Evolutionary conservation across 2,888 invertebrate species (phyloP).

Genomic region (Diarsia dahlii): DNA sequence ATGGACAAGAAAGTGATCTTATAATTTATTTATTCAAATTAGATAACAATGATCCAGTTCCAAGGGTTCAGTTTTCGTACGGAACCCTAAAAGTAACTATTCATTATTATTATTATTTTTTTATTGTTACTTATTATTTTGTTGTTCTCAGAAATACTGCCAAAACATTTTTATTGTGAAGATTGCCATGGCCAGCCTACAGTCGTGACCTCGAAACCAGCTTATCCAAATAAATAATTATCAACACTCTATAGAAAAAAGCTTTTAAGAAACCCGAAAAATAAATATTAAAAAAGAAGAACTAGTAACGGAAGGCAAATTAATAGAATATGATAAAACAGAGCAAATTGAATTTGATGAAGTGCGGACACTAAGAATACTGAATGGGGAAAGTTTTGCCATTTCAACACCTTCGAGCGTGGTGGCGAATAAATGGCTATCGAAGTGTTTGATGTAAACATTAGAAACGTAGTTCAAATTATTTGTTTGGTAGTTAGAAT

Average conservation of each 20-base stretch:
- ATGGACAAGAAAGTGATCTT: too few relatives aligned
- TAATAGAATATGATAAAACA: slow-evolving; percentile 45
- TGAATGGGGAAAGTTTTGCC: slow-evolving; percentile 54
- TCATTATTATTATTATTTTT: too few relatives aligned
- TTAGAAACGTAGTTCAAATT: slow-evolving; percentile 23
- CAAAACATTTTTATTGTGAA: background rate
- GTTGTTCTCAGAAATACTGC: too few relatives aligned
- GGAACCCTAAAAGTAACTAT: too few relatives aligned
- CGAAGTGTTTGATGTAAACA: slow-evolving; percentile 44
- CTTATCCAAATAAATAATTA: background rate
- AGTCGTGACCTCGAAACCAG: background rate
- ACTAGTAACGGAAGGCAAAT: slow-evolving; percentile 13
- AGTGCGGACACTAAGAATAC: slow-evolving; percentile 50
- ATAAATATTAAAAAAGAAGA: background rate
- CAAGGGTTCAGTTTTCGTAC: too few relatives aligned
- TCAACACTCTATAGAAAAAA: background rate
- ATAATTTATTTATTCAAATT: too few relatives aligned
- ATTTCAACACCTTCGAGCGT: slow-evolving; percentile 53
- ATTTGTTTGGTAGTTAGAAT: slow-evolving; percentile 11
- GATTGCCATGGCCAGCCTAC: background rate
- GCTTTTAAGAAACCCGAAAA: background rate
- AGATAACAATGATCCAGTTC: too few relatives aligned
- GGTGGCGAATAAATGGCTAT: slow-evolving; percentile 52
- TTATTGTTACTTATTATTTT: too few relatives aligned
- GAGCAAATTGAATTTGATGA: slow-evolving; percentile 64